Percentiles rank a stretch among this genome's conserved stretches.
Conservation (phyloP, 2,113 vertebrate genomes). For the Dolichotis patagonum region DNA sequence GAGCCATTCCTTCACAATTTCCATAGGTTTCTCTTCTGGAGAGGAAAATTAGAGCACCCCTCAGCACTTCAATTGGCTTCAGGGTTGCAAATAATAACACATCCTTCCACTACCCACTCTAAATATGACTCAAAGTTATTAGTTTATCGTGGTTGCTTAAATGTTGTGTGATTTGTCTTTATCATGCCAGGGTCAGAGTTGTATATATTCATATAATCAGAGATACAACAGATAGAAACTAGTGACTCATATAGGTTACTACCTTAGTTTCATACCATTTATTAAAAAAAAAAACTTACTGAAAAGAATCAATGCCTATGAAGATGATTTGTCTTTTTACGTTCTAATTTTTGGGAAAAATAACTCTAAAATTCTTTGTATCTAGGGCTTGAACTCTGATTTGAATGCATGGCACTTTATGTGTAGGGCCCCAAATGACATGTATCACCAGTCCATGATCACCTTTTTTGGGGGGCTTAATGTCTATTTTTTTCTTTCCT, state of each 20-base stretch:
- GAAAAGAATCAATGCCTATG: not conserved
- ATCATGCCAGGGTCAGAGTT: not conserved
- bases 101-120: not conserved
- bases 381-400: not conserved
- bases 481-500: not conserved
- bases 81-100: not conserved
- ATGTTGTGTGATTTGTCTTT: not conserved
- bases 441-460: not conserved
- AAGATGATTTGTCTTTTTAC: not conserved
- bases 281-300: not conserved
- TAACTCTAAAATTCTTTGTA: not conserved
- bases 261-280: not conserved
- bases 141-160: not conserved
- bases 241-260: not conserved
- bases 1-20: not conserved
- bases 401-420: not conserved
- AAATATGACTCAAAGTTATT: not conserved
- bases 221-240: not conserved
- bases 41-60: not conserved
- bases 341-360: not conserved
- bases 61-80: fast-evolving
- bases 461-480: not conserved
- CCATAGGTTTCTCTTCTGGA: not conserved
- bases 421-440: not conserved
- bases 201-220: not conserved